Percentiles rank a stretch among this genome's conserved stretches.
Evolutionary conservation across 2,888 invertebrate species (phyloP).

Genomic region (Sympetrum striolatum): DNA sequence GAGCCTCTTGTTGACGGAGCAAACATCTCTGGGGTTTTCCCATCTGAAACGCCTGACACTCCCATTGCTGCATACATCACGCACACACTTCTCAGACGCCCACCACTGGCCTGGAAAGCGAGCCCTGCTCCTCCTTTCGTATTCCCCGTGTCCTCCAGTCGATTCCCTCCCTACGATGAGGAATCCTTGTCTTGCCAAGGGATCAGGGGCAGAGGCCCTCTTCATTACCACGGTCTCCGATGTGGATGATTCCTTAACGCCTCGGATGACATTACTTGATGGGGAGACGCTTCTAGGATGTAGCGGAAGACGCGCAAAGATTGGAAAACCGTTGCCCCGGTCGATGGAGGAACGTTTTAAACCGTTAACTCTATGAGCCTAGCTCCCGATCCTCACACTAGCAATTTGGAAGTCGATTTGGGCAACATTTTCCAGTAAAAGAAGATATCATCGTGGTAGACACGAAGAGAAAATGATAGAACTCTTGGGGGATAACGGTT

Average conservation of each 20-base stretch:
- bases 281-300: background rate
- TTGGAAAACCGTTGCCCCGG: no score
- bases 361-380: no score
- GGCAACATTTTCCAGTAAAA: no score
- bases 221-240: slow-evolving; percentile 10
- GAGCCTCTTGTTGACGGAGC: slow-evolving; percentile 21
- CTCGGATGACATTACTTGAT: background rate
- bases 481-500: no score
- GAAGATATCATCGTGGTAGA: no score
- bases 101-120: background rate
- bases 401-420: no score
- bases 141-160: background rate
- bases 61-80: background rate
- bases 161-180: background rate
- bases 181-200: background rate
- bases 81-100: background rate
- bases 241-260: background rate
- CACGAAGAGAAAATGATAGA: no score
- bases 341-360: no score
- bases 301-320: no score
- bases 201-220: background rate
- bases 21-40: slow-evolving; percentile 42
- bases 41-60: slow-evolving; percentile 3
- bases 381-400: no score
- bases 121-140: background rate